These are phyloP conservation scores for Dendrolimus houi DNA, from an alignment of 2,888 invertebrate species.

Conservation along the genomic window DNA sequence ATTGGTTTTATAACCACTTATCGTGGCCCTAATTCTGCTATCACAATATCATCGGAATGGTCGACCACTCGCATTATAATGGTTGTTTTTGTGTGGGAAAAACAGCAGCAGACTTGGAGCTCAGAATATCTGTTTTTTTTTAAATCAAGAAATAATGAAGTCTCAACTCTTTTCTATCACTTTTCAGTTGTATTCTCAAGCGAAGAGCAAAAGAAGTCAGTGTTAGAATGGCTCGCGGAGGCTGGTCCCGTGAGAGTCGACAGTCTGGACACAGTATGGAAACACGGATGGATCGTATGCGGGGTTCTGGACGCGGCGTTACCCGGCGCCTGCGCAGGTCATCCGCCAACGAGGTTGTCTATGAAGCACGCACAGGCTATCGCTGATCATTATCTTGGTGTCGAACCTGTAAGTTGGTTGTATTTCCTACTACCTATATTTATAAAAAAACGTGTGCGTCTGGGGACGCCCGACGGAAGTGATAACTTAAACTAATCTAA, in stretches of 20 bases:
- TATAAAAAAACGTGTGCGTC: too few species aligned
- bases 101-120: too few species aligned
- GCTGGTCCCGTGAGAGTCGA: conserved; percentile 53
- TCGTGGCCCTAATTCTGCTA: too few species aligned
- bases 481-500: too few species aligned
- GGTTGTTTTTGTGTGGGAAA: too few species aligned
- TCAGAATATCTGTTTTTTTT: too few species aligned
- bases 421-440: conserved; percentile 1
- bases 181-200: conserved; percentile 61
- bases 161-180: neutral
- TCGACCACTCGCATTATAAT: too few species aligned
- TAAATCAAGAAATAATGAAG: too few species aligned
- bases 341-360: conserved; percentile 62
- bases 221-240: conserved; percentile 59
- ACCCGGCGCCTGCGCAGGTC: conserved; percentile 78
- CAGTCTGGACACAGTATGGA: conserved; percentile 74
- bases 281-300: conserved; percentile 77
- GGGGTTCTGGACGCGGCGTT: conserved; percentile 74
- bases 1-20: too few species aligned
- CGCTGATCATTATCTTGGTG: conserved; percentile 77
- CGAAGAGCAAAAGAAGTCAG: conserved; percentile 57
- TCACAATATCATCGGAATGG: too few species aligned
- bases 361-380: conserved; percentile 75
- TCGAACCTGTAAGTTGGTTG: conserved; percentile 65
- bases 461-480: too few species aligned